These are phyloP conservation scores for Kryptopterus vitreolus DNA, from an alignment of 2,797 vertebrate species.

Conservation along the genomic window DNA sequence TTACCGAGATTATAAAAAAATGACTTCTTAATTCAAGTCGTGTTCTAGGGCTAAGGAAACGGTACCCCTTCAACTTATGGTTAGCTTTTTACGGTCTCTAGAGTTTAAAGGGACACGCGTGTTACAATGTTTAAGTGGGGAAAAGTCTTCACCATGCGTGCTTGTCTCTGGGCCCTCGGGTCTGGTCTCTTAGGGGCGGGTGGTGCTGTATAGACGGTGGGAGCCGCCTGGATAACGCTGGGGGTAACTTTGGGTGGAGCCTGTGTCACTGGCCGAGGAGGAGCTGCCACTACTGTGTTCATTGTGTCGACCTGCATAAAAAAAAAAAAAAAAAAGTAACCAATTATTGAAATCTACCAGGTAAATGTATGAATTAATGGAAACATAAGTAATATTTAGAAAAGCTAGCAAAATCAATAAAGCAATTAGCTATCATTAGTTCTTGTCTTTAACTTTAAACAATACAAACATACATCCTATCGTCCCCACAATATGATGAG, in stretches of 20 bases:
- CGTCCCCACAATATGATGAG: background rate
- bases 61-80: background rate
- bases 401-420: background rate
- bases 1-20: too few relatives aligned
- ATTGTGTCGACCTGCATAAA: slow-evolving; percentile 69
- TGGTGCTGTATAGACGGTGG: slow-evolving; percentile 80
- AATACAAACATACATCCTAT: too few relatives aligned
- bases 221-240: slow-evolving; percentile 81
- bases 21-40: too few relatives aligned
- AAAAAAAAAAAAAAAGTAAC: background rate
- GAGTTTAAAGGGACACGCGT: background rate
- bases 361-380: background rate
- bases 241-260: slow-evolving; percentile 71
- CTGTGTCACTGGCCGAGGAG: slow-evolving; percentile 61
- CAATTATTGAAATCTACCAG: background rate
- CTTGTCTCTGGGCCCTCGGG: slow-evolving; percentile 70
- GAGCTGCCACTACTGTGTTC: slow-evolving; percentile 62
- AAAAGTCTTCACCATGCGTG: slow-evolving; percentile 69
- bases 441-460: background rate
- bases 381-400: background rate
- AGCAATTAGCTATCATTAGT: background rate
- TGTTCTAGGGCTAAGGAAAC: background rate
- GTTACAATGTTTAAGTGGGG: background rate
- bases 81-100: background rate
- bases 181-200: slow-evolving; percentile 71